A percentile compares a stretch with the other conserved stretches of the same genome.
Conservation (phyloP, 2,797 vertebrate species). For the Chaetodon trifasciatus region DNA sequence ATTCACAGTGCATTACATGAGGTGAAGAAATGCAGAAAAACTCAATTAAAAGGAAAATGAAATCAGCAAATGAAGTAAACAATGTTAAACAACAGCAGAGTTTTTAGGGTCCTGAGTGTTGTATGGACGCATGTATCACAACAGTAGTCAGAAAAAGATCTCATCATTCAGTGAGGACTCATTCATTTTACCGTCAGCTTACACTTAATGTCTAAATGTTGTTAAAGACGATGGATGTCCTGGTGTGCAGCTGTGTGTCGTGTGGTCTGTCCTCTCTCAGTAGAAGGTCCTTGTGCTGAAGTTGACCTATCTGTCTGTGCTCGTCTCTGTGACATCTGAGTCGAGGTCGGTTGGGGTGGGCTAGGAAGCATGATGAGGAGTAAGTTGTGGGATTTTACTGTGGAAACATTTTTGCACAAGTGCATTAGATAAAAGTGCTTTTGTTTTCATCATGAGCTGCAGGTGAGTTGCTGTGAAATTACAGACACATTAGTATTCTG, state of each 20-base stretch:
- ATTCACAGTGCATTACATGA: conserved; percentile 12
- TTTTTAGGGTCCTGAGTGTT: background rate
- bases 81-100: background rate
- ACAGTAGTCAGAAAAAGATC: conserved; percentile 1
- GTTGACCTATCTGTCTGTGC: conserved; percentile 54
- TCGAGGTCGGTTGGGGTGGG: conserved; percentile 42
- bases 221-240: conserved; percentile 26
- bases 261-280: conserved; percentile 64
- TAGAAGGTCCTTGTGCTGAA: conserved; percentile 38
- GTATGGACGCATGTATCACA: background rate
- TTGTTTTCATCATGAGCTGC: conserved; percentile 38
- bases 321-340: conserved; percentile 50
- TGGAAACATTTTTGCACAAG: conserved; percentile 22
- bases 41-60: background rate
- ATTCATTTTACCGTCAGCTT: conserved; percentile 34
- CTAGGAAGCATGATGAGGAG: conserved; percentile 17
- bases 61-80: background rate
- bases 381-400: conserved; percentile 1
- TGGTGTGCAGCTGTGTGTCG: conserved; percentile 56
- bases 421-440: conserved; percentile 23
- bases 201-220: conserved; percentile 59
- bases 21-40: background rate
- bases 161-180: conserved; percentile 9
- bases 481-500: conserved; percentile 38
- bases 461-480: conserved; percentile 44